Conservation (phyloP, 2,888 invertebrate species). For the Emesis furor region DNA sequence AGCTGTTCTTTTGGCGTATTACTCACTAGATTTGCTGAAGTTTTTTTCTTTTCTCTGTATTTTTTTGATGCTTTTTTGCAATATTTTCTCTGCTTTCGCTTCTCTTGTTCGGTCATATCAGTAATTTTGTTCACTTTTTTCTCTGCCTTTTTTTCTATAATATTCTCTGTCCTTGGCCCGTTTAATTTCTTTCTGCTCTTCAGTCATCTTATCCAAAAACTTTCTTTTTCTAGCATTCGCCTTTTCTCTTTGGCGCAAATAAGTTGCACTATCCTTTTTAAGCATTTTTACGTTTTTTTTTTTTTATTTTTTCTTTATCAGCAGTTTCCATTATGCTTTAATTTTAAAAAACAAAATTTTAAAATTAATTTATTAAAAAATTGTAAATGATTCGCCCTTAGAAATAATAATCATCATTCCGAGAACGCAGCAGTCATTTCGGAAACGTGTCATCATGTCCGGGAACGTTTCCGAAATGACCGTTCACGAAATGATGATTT, state of each 20-base stretch:
- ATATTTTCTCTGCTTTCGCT: constrained; percentile 50
- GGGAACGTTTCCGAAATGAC: constrained; percentile 43
- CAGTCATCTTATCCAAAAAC: constrained; percentile 60
- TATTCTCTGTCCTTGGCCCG: constrained; percentile 61
- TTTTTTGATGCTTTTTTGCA: constrained; percentile 36
- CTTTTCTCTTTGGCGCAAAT: constrained; percentile 32
- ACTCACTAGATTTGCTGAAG: too few species aligned
- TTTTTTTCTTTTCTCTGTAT: background rate
- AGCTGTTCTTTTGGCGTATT: background rate
- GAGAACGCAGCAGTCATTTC: constrained; percentile 39
- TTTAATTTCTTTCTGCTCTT: constrained; percentile 69
- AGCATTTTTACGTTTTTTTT: constrained; percentile 53
- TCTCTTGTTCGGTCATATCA: constrained; percentile 56
- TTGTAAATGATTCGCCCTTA: constrained; percentile 13
- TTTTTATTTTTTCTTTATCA: constrained; percentile 42
- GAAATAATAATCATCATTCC: constrained; percentile 26
- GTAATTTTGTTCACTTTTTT: constrained; percentile 45
- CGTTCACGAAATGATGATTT: constrained; percentile 36
- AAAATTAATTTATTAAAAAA: background rate
- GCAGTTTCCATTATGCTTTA: constrained; percentile 15
- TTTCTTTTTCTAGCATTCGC: too few species aligned
- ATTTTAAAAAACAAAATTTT: constrained; percentile 13
- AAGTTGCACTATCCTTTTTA: constrained; percentile 39
- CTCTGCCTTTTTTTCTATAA: constrained; percentile 63
- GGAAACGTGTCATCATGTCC: constrained; percentile 44